phyloP scores from a whole-genome alignment of 2,113 vertebrate species.

The Thalassarche chlororhynchos region DNA sequence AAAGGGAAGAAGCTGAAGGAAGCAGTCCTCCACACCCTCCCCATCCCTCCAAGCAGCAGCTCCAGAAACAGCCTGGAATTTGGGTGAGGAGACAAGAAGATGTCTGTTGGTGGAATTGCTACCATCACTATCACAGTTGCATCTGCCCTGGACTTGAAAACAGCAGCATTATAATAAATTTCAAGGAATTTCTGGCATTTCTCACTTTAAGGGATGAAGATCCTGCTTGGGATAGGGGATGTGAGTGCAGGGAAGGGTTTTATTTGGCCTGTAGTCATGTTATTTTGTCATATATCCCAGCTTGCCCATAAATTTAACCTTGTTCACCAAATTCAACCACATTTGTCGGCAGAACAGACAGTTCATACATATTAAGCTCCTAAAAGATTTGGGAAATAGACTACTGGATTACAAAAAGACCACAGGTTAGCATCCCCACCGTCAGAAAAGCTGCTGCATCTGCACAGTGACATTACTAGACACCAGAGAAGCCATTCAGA shows the following conservation, averaged over 20 bases:
- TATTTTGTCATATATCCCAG: background rate
- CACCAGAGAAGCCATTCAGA: background rate
- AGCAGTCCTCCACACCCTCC: accelerated
- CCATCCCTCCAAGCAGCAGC: background rate
- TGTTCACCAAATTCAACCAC: background rate
- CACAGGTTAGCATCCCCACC: background rate
- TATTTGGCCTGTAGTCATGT: background rate
- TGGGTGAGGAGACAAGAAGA: background rate
- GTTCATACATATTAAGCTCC: background rate
- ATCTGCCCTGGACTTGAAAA: background rate
- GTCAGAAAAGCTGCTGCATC: background rate
- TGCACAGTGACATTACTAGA: background rate
- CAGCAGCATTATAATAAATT: background rate
- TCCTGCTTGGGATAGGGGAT: background rate
- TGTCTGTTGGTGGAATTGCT: background rate
- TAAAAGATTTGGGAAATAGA: background rate
- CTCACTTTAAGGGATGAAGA: background rate
- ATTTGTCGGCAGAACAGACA: background rate
- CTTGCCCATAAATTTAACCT: background rate
- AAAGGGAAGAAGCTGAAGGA: background rate
- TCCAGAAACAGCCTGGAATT: background rate
- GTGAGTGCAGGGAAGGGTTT: background rate
- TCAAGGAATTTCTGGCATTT: background rate
- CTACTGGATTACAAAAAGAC: background rate
- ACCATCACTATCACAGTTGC: background rate